These are phyloP conservation scores for Muricea muricata DNA, from an alignment of 92 coral and sea anemone species.

Conservation along the genomic window DNA sequence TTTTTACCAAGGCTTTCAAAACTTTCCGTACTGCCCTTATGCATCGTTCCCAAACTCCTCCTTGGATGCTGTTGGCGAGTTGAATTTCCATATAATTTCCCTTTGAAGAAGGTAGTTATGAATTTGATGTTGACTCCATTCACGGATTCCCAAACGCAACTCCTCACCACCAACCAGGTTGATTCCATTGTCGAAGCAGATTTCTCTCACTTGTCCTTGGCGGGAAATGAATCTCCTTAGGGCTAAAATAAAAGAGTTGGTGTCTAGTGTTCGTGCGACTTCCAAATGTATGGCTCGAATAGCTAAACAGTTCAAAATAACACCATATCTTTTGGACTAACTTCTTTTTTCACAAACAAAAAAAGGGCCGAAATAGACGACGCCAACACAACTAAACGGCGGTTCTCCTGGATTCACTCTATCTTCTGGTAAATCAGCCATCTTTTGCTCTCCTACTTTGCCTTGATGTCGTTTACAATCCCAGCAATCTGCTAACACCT, in stretches of 20 bases:
- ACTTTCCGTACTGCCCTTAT: background rate
- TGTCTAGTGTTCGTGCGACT: background rate
- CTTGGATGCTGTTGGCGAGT: background rate
- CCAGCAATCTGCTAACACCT: constrained; percentile 3
- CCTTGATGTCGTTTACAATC: background rate
- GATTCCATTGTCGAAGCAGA: background rate
- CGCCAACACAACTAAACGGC: background rate
- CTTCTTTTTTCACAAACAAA: constrained; percentile 11
- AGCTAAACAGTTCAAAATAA: background rate
- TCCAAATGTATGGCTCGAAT: background rate
- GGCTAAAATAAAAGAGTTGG: background rate
- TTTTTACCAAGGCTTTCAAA: background rate
- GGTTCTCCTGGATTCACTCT: constrained; percentile 17
- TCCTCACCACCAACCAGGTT: background rate
- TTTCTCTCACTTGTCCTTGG: background rate
- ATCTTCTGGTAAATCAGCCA: no score
- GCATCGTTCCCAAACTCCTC: background rate
- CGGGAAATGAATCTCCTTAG: background rate
- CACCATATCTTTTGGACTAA: constrained; percentile 5
- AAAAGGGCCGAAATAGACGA: background rate
- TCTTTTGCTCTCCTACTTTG: constrained; percentile 15
- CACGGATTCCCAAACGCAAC: background rate
- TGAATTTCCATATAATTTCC: background rate
- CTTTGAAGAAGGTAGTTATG: background rate
- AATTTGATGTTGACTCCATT: background rate